Conservation (phyloP, 2,797 vertebrate genomes). For the Thalassophryne amazonica region DNA sequence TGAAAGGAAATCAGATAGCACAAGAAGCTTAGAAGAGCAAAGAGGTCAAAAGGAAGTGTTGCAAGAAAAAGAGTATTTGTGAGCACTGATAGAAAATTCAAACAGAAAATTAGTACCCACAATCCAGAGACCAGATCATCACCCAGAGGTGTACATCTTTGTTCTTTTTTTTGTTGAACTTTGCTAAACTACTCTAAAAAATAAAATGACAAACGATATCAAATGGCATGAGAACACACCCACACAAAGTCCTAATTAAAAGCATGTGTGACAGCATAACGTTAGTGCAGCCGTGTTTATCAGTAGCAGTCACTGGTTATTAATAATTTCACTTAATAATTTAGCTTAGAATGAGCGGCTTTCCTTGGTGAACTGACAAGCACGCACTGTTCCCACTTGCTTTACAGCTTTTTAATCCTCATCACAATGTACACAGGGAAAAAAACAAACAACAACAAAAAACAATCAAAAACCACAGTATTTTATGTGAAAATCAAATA, state of each 20-base stretch:
- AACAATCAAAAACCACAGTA: too few relatives aligned
- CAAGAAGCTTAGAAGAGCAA: conserved; percentile 17
- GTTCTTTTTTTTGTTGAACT: too few relatives aligned
- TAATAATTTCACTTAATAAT: conserved; percentile 25
- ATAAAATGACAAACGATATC: conserved; percentile 42
- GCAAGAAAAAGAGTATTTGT: too few relatives aligned
- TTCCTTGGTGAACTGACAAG: not conserved
- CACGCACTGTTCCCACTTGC: not conserved
- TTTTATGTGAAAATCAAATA: too few relatives aligned
- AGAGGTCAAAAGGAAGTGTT: not conserved
- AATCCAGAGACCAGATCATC: too few relatives aligned
- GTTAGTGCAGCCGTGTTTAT: conserved; percentile 17
- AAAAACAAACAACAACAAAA: too few relatives aligned
- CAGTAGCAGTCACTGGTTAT: conserved; percentile 1
- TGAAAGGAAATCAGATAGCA: conserved; percentile 1
- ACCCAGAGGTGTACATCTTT: too few relatives aligned
- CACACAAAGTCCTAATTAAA: conserved; percentile 42
- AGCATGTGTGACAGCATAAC: not conserved
- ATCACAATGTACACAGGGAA: too few relatives aligned
- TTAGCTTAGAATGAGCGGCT: conserved; percentile 11
- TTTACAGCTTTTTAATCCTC: too few relatives aligned
- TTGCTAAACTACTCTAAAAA: too few relatives aligned
- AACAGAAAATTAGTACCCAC: too few relatives aligned
- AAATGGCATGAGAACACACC: conserved; percentile 25
- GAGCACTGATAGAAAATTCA: too few relatives aligned